Base-by-base conservation (phyloP, 2,113 vertebrate genomes). In the Rattus rattus region DNA sequence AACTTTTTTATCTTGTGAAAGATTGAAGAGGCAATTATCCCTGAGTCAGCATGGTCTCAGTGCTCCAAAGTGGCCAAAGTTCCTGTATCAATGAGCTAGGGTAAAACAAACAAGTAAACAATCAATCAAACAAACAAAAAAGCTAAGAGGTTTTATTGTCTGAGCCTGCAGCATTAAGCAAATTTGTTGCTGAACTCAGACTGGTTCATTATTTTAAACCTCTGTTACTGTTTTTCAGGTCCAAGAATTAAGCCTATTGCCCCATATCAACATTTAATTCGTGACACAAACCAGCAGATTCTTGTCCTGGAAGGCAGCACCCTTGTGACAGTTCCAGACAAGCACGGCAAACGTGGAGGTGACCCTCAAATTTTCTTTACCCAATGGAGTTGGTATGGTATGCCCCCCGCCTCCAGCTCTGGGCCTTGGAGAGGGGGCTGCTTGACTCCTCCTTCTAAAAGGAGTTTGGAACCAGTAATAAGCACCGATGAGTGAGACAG, bases 231-330 rank as follows among this genome's bases (percentile, higher is more conserved):
- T 90, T 94, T 94, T 70, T 77, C 70, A 94, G 94, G 17, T 54
- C 1, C 19, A n/a, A 81, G 30, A 69, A 4, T 75, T n/a, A 90
- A 85, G 39, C 0, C 49, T 0, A 0, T 17, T 33, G 43, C 6
- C 30, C 43, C 76, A 54, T 14, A n/a, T 39, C 92, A 86, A 77
- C 47, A n/a, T 63, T 59, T 4, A 30, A 76, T 92, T 77, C 5
- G 17, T 52, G 90, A 97, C 43, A 63, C 8, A 54, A 90, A 90
- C 67, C 92, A 96, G 56, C 28, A 90, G 70, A 59, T 92, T 69
- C 90, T 94, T 13, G 39, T 90, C 54, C 67, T 94, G n/a, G 39
- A 90, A 54, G 49, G 36, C 0, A 2, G 9, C 1, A 2, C 61
- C 43, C 80, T 94, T n/a, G 59, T 59, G 49, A 86, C 59, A 3